phyloP scores from a whole-genome alignment of 2,888 invertebrate species.

The Drosophila subsilvestris region DNA sequence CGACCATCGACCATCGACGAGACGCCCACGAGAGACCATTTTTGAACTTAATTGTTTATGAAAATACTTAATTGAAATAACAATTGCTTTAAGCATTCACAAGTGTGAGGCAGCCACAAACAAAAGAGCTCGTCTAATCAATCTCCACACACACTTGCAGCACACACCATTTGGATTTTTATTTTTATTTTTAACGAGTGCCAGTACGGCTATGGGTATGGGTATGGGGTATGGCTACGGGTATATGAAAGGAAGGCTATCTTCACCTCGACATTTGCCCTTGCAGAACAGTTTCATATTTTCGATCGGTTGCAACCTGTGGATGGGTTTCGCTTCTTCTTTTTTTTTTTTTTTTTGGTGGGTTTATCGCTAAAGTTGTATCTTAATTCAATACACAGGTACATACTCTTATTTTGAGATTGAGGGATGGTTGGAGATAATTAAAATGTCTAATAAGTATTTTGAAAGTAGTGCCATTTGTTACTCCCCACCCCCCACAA shows the following conservation, averaged over 20 bases:
- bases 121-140: slow-evolving; percentile 53
- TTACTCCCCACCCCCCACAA: background rate
- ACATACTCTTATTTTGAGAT: background rate
- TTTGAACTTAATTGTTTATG: slow-evolving; percentile 69
- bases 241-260: slow-evolving; percentile 74
- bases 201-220: background rate
- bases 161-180: background rate
- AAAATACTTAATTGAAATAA: slow-evolving; percentile 76
- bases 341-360: slow-evolving; percentile 17
- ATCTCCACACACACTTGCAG: slow-evolving; percentile 59
- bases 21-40: slow-evolving; percentile 35
- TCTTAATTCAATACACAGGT: slow-evolving; percentile 12
- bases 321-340: slow-evolving; percentile 31
- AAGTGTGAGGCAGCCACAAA: slow-evolving; percentile 47
- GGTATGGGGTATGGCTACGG: background rate
- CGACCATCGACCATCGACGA: slow-evolving; percentile 65
- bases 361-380: slow-evolving; percentile 29
- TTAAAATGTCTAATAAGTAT: background rate
- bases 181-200: background rate
- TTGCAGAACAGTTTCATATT: slow-evolving; percentile 47
- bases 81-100: slow-evolving; percentile 61
- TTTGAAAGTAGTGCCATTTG: background rate
- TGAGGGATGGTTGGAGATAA: background rate
- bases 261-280: slow-evolving; percentile 53
- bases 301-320: slow-evolving; percentile 23